These are phyloP conservation scores for Melikaiella ostensackeni DNA, from an alignment of 2,888 invertebrate species.

Conservation along the genomic window DNA sequence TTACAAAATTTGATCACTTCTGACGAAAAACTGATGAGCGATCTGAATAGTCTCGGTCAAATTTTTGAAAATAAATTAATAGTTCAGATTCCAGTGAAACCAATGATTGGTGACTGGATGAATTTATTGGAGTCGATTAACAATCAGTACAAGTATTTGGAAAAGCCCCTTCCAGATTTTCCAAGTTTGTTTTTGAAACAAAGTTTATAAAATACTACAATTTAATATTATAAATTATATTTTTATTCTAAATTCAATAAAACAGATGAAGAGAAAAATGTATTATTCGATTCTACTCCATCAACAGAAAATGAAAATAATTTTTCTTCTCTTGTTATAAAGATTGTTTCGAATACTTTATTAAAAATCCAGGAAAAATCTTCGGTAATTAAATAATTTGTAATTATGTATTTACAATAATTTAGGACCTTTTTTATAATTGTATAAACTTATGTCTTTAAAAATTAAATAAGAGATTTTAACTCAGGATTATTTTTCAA, in stretches of 20 bases:
- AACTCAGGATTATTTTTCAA: not conserved
- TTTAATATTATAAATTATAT: not conserved
- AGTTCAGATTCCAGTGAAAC: not conserved
- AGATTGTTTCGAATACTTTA: conserved; percentile 43
- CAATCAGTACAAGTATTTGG: conserved; percentile 34
- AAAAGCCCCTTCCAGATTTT: conserved; percentile 43
- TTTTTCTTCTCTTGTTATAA: conserved; percentile 37
- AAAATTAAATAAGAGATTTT: not conserved
- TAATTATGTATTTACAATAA: conserved; percentile 25
- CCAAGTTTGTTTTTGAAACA: not conserved
- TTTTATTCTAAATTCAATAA: not conserved
- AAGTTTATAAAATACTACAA: not conserved
- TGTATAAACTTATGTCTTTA: not conserved
- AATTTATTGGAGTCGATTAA: not conserved
- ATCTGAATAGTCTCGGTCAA: conserved; percentile 9
- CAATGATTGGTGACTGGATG: conserved; percentile 10
- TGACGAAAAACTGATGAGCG: not conserved
- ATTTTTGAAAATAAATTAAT: conserved; percentile 36
- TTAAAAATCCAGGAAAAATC: conserved; percentile 36
- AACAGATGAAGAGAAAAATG: not conserved
- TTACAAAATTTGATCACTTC: conserved; percentile 13
- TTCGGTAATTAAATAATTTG: conserved; percentile 31
- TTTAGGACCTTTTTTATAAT: not conserved
- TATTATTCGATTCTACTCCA: not conserved
- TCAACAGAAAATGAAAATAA: not conserved